Percentiles rank a stretch among this genome's conserved stretches.
Evolutionary conservation across 2,888 invertebrate species (phyloP).

Genomic region (Carterocephalus palaemon): DNA sequence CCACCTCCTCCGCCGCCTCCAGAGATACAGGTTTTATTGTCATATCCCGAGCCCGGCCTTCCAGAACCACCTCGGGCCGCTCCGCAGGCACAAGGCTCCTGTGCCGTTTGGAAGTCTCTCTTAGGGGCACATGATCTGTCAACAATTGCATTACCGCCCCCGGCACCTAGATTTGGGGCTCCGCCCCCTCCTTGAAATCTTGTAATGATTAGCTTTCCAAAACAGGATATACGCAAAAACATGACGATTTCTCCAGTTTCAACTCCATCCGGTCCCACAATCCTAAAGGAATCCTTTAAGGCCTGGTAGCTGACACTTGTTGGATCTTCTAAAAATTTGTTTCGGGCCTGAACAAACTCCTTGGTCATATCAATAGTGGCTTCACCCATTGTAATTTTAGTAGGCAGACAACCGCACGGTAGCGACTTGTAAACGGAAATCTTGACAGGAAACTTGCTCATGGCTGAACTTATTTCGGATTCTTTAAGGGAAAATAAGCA

Average conservation of each 20-base stretch:
- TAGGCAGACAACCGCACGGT: slow-evolving; percentile 80
- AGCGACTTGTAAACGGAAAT: slow-evolving; percentile 80
- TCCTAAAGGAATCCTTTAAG: slow-evolving; percentile 79
- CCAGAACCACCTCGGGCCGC: slow-evolving; percentile 38
- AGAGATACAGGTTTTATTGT: slow-evolving; percentile 32
- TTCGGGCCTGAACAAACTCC: slow-evolving; percentile 78
- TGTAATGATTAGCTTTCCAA: slow-evolving; percentile 82
- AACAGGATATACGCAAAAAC: slow-evolving; percentile 82
- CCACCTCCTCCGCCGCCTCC: slow-evolving; percentile 35
- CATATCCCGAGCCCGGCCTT: slow-evolving; percentile 21
- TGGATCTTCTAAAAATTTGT: slow-evolving; percentile 67
- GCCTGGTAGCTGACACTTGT: slow-evolving; percentile 75
- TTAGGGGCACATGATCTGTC: slow-evolving; percentile 60
- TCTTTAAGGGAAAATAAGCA: slow-evolving; percentile 82
- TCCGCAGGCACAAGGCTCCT: slow-evolving; percentile 65
- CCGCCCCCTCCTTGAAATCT: slow-evolving; percentile 77
- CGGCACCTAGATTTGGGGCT: slow-evolving; percentile 47
- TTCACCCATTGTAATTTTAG: slow-evolving; percentile 80
- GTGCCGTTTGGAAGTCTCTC: slow-evolving; percentile 48
- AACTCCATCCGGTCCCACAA: slow-evolving; percentile 68
- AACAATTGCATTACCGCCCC: slow-evolving; percentile 41
- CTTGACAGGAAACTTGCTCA: slow-evolving; percentile 76
- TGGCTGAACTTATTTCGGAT: slow-evolving; percentile 70
- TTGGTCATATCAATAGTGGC: slow-evolving; percentile 79
- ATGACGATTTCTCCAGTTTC: slow-evolving; percentile 79